These are phyloP conservation scores for Microctenopoma lineatum DNA, from an alignment of 2,797 vertebrate genomes.

Conservation along the genomic window DNA sequence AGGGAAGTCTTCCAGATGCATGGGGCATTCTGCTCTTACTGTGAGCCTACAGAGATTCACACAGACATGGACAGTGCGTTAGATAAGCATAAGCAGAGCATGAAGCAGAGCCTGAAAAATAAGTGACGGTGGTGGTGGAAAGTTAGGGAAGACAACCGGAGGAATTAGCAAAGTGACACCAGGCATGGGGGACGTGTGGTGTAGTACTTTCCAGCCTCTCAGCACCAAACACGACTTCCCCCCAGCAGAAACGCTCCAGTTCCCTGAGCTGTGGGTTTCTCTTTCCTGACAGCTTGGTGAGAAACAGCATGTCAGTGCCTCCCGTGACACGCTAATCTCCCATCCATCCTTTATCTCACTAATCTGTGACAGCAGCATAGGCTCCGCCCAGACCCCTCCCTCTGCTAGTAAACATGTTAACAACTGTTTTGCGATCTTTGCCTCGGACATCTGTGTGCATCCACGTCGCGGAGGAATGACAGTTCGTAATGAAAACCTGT, in stretches of 20 bases:
- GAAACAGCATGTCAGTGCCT: slow-evolving; percentile 72
- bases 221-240: slow-evolving; percentile 26
- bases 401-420: slow-evolving; percentile 72
- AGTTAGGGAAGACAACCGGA: neutral
- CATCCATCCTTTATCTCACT: slow-evolving; percentile 79
- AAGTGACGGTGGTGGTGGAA: neutral
- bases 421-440: slow-evolving; percentile 67
- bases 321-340: slow-evolving; percentile 78
- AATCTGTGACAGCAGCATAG: slow-evolving; percentile 78
- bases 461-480: slow-evolving; percentile 35
- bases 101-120: neutral
- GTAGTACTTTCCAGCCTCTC: slow-evolving; percentile 7
- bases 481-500: slow-evolving; percentile 20
- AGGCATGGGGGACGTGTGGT: slow-evolving; percentile 19
- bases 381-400: slow-evolving; percentile 51
- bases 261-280: slow-evolving; percentile 56
- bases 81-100: slow-evolving; percentile 12
- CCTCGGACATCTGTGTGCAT: slow-evolving; percentile 43
- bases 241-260: slow-evolving; percentile 55
- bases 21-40: slow-evolving; percentile 98
- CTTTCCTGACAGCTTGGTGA: slow-evolving; percentile 76
- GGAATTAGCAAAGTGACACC: slow-evolving; percentile 13
- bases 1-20: slow-evolving; percentile 99
- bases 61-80: slow-evolving; percentile 24
- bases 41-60: slow-evolving; percentile 86